Evolutionary conservation across 2,888 invertebrate species (phyloP).

Genomic region (Paralinhomoeus sp.): DNA sequence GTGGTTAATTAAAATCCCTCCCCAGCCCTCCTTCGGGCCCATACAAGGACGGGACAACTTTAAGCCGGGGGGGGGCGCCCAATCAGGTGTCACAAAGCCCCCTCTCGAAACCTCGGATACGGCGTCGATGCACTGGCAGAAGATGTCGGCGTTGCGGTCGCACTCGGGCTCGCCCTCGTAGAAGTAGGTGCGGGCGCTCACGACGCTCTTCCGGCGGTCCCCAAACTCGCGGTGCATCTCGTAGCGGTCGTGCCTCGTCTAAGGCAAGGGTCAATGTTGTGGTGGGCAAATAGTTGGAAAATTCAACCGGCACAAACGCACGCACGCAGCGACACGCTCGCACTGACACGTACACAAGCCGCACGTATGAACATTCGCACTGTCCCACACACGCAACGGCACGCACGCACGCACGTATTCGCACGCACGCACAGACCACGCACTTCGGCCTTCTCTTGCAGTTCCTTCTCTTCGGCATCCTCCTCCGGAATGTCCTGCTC

Average conservation of each 20-base stretch:
- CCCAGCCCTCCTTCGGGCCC: no score
- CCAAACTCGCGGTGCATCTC: constrained; percentile 66
- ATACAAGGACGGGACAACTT: no score
- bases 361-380: background rate
- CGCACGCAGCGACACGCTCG: no score
- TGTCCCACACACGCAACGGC: no score
- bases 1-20: no score
- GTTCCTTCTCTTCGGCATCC: constrained; percentile 75
- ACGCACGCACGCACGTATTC: no score
- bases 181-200: constrained; percentile 80
- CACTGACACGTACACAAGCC: no score
- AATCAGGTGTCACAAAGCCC: no score
- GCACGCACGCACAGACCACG: constrained; percentile 4
- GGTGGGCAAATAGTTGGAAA: no score
- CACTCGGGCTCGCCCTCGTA: constrained; percentile 92
- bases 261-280: no score
- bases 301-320: no score
- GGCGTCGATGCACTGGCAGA: constrained; percentile 78
- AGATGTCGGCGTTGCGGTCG: constrained; percentile 85
- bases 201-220: constrained; percentile 76
- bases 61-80: no score
- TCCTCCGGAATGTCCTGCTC: constrained; percentile 75
- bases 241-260: constrained; percentile 15
- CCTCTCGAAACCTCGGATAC: constrained; percentile 49
- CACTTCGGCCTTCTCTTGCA: constrained; percentile 34